A percentile compares a stretch with the other conserved stretches of the same genome.
Evolutionary conservation across 2,888 invertebrate genomes (phyloP).

Genomic region (Drosophila recens): DNA sequence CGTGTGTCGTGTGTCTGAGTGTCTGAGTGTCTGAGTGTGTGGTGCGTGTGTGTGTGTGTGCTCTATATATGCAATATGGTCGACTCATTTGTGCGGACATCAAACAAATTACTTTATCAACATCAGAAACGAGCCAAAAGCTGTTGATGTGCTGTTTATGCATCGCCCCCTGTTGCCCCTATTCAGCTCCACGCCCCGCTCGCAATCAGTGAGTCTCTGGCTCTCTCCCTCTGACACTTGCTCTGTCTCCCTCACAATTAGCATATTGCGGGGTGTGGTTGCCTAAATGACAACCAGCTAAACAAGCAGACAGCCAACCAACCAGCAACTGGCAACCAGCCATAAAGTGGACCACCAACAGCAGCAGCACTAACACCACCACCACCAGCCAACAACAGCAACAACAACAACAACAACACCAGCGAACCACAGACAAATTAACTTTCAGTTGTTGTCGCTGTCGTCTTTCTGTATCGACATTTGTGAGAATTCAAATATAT

Average conservation of each 20-base stretch:
- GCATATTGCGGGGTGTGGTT: conserved; percentile 78
- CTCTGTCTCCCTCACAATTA: conserved; percentile 72
- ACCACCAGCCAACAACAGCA: conserved; percentile 23
- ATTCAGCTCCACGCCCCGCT: conserved; percentile 18
- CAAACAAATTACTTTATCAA: conserved; percentile 82
- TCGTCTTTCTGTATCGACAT: conserved; percentile 53
- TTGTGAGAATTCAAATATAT: conserved; percentile 60
- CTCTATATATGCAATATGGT: conserved; percentile 51
- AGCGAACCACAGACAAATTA: conserved; percentile 58
- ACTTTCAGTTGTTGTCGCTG: conserved; percentile 59
- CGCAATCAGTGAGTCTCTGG: conserved; percentile 7
- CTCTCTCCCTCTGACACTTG: conserved; percentile 24
- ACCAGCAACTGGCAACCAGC: conserved; percentile 75
- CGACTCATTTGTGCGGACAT: conserved; percentile 69
- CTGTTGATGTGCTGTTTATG: conserved; percentile 77
- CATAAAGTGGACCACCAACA: conserved; percentile 79
- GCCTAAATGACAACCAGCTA: conserved; percentile 66
- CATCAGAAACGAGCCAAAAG: conserved; percentile 66
- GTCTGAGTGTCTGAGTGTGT: conserved; percentile 14
- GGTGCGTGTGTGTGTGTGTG: conserved; percentile 41
- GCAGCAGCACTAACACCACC: conserved; percentile 53
- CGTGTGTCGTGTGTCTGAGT: conserved; percentile 9
- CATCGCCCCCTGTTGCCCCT: conserved; percentile 33
- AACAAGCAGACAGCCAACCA: conserved; percentile 61
- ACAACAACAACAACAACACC: conserved; percentile 28